Conservation (phyloP, 2,888 invertebrate genomes). For the Oligia strigilis region DNA sequence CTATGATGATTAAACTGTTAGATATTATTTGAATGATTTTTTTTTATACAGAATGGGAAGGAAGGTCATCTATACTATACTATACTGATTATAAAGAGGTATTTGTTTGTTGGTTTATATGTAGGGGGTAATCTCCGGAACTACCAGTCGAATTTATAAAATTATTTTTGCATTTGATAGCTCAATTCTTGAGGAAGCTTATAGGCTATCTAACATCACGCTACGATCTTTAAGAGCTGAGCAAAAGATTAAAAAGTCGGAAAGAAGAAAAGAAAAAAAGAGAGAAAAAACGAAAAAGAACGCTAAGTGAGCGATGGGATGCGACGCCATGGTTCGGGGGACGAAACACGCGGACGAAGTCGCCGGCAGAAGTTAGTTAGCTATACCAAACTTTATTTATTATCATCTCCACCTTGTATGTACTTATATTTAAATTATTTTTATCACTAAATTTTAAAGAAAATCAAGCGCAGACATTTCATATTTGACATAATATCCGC, state of each 20-base stretch:
- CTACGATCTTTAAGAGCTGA: neutral
- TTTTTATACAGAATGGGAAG: neutral
- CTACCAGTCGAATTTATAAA: neutral
- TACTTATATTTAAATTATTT: neutral
- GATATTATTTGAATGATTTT: neutral
- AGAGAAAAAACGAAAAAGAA: too few species aligned
- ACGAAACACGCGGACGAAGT: too few species aligned
- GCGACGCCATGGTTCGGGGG: too few species aligned
- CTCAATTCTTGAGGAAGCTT: neutral
- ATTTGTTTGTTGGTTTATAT: neutral
- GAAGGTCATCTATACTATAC: neutral
- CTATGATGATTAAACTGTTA: neutral
- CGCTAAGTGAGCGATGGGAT: neutral
- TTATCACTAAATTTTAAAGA: neutral
- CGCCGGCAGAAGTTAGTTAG: too few species aligned
- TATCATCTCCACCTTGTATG: neutral
- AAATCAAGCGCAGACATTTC: neutral
- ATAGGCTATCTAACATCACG: neutral
- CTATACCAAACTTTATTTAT: neutral
- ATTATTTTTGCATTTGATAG: neutral
- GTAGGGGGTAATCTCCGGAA: neutral
- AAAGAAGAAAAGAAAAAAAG: neutral
- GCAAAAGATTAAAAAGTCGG: neutral
- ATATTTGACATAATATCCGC: constrained; percentile 8
- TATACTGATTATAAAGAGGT: neutral